A percentile compares a stretch with the other conserved stretches of the same genome.
Conservation (phyloP, 2,888 invertebrate species). For the Octodonta nipae region DNA sequence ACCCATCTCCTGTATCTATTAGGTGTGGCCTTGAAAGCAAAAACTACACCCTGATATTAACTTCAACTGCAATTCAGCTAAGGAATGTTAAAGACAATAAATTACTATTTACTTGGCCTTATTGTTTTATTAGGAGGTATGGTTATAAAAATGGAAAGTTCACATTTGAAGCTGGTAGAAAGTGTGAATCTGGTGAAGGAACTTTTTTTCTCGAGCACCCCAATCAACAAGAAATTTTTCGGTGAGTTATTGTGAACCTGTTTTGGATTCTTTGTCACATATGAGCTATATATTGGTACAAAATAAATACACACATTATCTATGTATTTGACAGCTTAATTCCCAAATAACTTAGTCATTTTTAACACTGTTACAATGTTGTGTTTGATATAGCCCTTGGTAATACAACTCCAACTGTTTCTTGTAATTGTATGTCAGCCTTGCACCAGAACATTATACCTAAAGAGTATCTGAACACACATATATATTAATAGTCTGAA, state of each 20-base stretch:
- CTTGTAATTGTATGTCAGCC: no score
- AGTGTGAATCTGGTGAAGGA: constrained; percentile 76
- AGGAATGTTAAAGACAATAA: constrained; percentile 51
- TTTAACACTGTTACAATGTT: no score
- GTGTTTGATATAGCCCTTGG: no score
- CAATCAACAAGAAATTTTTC: constrained; percentile 66
- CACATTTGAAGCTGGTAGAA: constrained; percentile 76
- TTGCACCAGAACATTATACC: no score
- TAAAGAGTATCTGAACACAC: no score
- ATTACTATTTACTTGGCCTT: constrained; percentile 67
- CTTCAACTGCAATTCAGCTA: constrained; percentile 61
- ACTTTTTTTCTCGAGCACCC: constrained; percentile 67
- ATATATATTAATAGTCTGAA: no score
- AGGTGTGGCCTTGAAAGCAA: constrained; percentile 57
- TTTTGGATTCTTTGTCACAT: not conserved
- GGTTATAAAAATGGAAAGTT: constrained; percentile 78
- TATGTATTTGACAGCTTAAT: not conserved
- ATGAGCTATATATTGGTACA: not conserved
- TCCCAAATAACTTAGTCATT: no score
- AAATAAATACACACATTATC: no score
- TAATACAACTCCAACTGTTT: no score
- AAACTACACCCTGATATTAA: constrained; percentile 59
- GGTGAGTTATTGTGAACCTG: constrained; percentile 19
- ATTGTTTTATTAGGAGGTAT: constrained; percentile 68
- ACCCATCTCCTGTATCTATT: constrained; percentile 64